Base-by-base conservation (phyloP, 2,113 vertebrate genomes). In the Salvelinus sp. region DNA sequence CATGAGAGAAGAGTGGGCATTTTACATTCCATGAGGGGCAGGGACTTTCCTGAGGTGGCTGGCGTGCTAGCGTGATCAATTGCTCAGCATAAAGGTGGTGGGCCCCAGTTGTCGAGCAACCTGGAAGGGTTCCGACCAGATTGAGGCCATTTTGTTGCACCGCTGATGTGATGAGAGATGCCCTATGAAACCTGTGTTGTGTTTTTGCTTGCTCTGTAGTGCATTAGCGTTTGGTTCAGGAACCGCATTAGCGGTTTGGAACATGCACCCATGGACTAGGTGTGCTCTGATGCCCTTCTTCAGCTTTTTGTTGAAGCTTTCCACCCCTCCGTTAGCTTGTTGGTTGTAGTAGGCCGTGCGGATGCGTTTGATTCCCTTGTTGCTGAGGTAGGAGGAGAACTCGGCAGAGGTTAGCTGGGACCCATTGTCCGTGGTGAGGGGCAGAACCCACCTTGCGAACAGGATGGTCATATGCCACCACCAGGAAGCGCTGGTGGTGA, bases 201-300 rank as follows among this genome's bases (percentile, higher is more conserved):
- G 44, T 82, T 72, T 9, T 78, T 27, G 5, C n/a, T 70, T 6
- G 66, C 71, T 18, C 72, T 82, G 60, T 72, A 78, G 48, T 82
- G 76, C 33, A 78, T 27, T 23, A 75, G 30, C 12, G 69, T 77
- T 33, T 77, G 66, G 20, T 12, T 50, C 13, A 77, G 60, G 2
- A 33, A 33, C 5, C 30, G 1, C 4, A 6, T 5, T 6, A 33
- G 71, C 70, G 3, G 27, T 64, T 27, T 74, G 58, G 60, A 76
- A 81, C 9, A 38, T 38, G 57, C 57, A 77, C 1, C 74, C 70
- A 30, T 80, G 70, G 57, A 14, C 25, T 44, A 79, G 69, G 27
- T 66, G 77, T 14, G 16, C 68, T 54, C 18, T 64, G 0, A 44
- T 44, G 38, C 7, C 9, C 7, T 44, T 44, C 38, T 44, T 44